Conservation (phyloP, 2,888 invertebrate genomes). For the Pandemis corylana region DNA sequence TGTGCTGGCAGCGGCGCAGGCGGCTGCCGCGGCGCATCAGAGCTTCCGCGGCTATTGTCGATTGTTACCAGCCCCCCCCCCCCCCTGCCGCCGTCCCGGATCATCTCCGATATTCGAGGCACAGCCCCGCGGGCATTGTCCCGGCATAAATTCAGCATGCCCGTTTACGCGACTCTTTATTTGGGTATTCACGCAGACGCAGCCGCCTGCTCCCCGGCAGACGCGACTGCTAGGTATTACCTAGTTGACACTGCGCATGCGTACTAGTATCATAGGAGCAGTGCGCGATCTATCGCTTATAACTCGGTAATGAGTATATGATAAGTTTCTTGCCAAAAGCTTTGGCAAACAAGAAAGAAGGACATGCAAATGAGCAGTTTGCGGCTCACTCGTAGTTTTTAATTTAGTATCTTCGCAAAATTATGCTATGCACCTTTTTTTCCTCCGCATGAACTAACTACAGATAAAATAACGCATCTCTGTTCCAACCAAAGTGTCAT, state of each 20-base stretch:
- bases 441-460: too few relatives aligned
- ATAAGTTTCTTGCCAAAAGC: neutral
- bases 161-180: conserved; percentile 21
- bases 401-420: too few relatives aligned
- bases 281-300: neutral
- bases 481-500: too few relatives aligned
- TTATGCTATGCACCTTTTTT: too few relatives aligned
- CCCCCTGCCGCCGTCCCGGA: conserved; percentile 48
- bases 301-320: too few relatives aligned
- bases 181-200: conserved; percentile 34
- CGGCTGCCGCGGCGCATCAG: conserved; percentile 25
- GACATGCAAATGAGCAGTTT: too few relatives aligned
- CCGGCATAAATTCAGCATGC: conserved; percentile 13
- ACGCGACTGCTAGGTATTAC: neutral
- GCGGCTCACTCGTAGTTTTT: too few relatives aligned
- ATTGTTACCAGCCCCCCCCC: conserved; percentile 60
- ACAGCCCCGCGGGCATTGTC: conserved; percentile 8
- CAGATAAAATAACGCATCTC: too few relatives aligned
- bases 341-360: too few relatives aligned
- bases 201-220: neutral
- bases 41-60: conserved; percentile 58
- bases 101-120: conserved; percentile 26
- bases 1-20: neutral
- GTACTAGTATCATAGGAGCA: neutral
- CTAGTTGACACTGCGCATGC: neutral